Conservation (phyloP, 2,888 invertebrate genomes). For the Amitus sp. region DNA sequence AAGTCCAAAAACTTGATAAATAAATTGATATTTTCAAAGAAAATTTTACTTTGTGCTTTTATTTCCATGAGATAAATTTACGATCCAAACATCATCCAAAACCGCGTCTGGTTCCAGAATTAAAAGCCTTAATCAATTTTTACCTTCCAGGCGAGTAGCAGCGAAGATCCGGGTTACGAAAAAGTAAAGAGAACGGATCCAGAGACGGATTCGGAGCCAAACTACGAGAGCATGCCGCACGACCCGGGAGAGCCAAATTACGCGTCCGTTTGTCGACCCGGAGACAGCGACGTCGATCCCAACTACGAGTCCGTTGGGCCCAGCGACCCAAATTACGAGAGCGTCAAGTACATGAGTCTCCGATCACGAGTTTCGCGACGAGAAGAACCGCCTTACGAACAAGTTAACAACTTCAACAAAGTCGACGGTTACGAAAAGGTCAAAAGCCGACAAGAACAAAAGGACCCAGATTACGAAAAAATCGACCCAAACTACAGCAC, state of each 20-base stretch:
- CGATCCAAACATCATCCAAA: no score
- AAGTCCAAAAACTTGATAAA: no score
- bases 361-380: conserved; percentile 55
- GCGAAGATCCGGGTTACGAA: conserved; percentile 68
- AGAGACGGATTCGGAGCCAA: conserved; percentile 75
- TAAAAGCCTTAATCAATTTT: no score
- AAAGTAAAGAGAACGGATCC: conserved; percentile 68
- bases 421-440: conserved; percentile 46
- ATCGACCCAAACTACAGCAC: conserved; percentile 41
- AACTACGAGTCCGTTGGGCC: conserved; percentile 77
- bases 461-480: conserved; percentile 53
- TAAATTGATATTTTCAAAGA: no score
- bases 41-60: no score
- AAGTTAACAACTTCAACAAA: conserved; percentile 52
- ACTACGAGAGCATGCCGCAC: conserved; percentile 80
- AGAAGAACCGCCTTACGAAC: conserved; percentile 71
- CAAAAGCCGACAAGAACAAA: conserved; percentile 34
- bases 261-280: conserved; percentile 67
- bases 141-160: conserved; percentile 51
- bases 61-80: no score
- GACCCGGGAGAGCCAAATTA: conserved; percentile 70
- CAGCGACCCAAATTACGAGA: conserved; percentile 84
- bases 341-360: conserved; percentile 78
- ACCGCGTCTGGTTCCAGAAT: no score
- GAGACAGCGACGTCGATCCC: conserved; percentile 79